Conservation (phyloP, 2,888 invertebrate genomes). For the Oscheius sp. region DNA sequence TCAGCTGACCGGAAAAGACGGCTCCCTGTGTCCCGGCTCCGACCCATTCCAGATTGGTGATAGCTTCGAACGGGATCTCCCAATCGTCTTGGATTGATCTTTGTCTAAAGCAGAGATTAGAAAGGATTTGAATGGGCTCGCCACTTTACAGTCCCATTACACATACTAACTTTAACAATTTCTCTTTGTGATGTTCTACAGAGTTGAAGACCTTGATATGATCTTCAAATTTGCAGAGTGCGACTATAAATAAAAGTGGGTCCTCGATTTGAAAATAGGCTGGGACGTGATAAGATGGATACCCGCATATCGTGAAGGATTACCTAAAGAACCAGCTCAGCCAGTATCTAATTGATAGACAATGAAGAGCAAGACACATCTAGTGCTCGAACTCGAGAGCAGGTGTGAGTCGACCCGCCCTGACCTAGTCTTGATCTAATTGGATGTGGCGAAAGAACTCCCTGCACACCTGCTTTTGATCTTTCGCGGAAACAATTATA, state of each 20-base stretch:
- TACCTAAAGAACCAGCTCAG: background rate
- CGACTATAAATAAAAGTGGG: no score
- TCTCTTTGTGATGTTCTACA: no score
- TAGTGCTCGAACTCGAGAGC: background rate
- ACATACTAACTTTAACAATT: no score
- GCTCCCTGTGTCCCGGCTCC: constrained; percentile 96
- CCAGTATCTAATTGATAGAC: background rate
- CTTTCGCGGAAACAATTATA: constrained; percentile 1
- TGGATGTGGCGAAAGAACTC: constrained; percentile 10
- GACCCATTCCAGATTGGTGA: constrained; percentile 88
- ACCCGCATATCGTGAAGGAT: no score
- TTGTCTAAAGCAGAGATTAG: constrained; percentile 2
- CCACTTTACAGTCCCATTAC: no score
- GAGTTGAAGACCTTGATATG: no score
- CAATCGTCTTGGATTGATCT: constrained; percentile 79
- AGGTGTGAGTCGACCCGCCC: constrained; percentile 12
- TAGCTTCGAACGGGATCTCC: constrained; percentile 93
- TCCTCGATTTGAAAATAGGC: no score
- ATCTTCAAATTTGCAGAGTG: no score
- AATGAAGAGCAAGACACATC: constrained; percentile 9
- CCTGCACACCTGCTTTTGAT: background rate
- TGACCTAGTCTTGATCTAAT: constrained; percentile 22
- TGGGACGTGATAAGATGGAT: no score
- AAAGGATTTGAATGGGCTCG: background rate
- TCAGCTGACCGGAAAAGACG: constrained; percentile 82